Evolutionary conservation across 1,140 invertebrate species (phyloP).

Genomic region (Hylaeus anthracinus): DNA sequence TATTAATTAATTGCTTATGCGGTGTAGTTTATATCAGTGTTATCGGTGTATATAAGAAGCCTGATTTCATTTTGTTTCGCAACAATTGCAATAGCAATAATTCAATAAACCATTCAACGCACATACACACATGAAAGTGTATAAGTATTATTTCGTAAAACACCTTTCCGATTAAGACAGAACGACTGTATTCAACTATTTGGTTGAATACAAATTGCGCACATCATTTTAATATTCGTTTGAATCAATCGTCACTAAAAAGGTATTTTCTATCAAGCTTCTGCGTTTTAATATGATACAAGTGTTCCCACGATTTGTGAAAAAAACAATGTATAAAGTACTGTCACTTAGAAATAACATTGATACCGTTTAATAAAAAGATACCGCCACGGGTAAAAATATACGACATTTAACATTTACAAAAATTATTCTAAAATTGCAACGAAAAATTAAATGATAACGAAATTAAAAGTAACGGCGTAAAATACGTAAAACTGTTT

Average conservation of each 20-base stretch:
- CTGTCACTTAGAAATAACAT: background rate
- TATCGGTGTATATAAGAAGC: background rate
- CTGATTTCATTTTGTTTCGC: background rate
- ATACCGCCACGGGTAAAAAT: background rate
- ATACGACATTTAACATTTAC: conserved; percentile 19
- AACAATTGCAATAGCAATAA: too few relatives aligned
- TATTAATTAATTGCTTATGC: conserved; percentile 12
- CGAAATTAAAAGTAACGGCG: conserved; percentile 5
- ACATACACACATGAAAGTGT: background rate
- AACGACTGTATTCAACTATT: too few relatives aligned
- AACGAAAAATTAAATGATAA: conserved; percentile 12
- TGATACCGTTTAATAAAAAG: conserved; percentile 9
- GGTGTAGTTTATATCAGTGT: background rate
- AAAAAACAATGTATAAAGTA: background rate
- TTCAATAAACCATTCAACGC: background rate
- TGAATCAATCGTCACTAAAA: conserved; percentile 1
- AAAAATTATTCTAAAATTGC: conserved; percentile 40
- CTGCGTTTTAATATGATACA: background rate
- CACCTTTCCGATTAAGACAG: background rate
- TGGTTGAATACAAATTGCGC: conserved; percentile 4
- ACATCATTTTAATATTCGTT: background rate
- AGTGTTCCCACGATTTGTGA: background rate
- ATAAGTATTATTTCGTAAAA: conserved; percentile 15
- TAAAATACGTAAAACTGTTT: conserved; percentile 1
- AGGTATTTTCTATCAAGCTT: background rate